Evolutionary conservation across 2,888 invertebrate species (phyloP).

Genomic region (Cactoblastis cactorum): DNA sequence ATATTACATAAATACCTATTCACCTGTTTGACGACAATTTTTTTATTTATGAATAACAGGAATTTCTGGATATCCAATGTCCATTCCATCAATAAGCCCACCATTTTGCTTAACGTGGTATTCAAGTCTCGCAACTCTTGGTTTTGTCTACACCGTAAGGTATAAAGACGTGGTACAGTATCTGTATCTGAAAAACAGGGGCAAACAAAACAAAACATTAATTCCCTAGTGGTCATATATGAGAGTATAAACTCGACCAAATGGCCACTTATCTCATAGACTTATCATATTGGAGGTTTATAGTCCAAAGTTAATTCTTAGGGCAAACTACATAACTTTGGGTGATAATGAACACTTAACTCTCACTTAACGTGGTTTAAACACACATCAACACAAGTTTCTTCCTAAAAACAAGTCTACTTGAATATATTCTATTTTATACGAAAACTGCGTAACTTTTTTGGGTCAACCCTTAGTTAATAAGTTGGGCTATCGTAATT

Average conservation of each 20-base stretch:
- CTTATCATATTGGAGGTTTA: neutral
- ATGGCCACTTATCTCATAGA: neutral
- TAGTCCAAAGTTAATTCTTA: neutral
- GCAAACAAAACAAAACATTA: too few species aligned
- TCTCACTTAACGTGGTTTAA: neutral
- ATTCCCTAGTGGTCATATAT: too few species aligned
- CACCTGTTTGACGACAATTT: too few species aligned
- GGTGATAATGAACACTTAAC: neutral
- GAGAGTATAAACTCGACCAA: neutral
- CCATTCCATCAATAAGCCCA: too few species aligned
- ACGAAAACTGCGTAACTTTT: neutral
- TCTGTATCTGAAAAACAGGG: too few species aligned
- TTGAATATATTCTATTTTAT: neutral
- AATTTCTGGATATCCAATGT: too few species aligned
- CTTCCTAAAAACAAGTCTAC: neutral
- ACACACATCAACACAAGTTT: neutral
- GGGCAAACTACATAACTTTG: constrained; percentile 3
- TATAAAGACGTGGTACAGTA: too few species aligned
- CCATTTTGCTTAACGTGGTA: too few species aligned
- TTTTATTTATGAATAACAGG: too few species aligned
- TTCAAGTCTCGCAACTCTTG: too few species aligned
- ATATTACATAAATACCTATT: too few species aligned
- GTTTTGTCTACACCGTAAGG: too few species aligned
- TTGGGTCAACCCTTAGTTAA: neutral
- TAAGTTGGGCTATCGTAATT: neutral